phyloP scores from a whole-genome alignment of 2,113 vertebrate genomes.

The Cervus canadensis region DNA sequence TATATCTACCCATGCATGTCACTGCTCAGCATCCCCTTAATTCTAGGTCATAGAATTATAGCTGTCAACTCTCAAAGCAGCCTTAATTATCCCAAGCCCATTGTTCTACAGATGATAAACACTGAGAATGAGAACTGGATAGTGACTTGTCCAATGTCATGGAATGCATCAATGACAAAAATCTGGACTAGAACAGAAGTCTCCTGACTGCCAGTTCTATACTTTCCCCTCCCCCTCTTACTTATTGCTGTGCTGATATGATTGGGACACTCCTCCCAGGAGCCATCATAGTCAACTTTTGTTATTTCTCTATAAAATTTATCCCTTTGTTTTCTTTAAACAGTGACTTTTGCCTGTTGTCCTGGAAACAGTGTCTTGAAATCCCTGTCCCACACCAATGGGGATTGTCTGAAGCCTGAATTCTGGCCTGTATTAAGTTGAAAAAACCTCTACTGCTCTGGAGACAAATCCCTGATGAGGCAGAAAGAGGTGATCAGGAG shows the following conservation, averaged over 20 bases:
- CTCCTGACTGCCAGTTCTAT: background rate
- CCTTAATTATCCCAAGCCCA: background rate
- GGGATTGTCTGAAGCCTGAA: background rate
- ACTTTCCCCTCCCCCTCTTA: background rate
- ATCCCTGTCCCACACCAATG: background rate
- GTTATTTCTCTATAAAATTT: background rate
- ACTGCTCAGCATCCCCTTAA: background rate
- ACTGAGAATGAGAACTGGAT: background rate
- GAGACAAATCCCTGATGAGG: background rate
- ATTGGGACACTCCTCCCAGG: background rate
- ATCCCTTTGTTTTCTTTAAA: background rate
- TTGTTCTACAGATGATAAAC: background rate
- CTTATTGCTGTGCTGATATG: background rate
- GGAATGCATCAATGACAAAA: background rate
- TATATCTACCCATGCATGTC: background rate
- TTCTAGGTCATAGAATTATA: background rate
- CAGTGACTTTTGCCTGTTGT: conserved; percentile 10
- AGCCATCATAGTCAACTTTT: background rate
- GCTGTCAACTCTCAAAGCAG: background rate
- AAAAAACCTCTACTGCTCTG: background rate
- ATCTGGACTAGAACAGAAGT: background rate
- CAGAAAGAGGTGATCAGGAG: background rate
- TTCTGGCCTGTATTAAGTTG: background rate
- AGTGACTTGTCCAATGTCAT: background rate
- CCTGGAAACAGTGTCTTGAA: conserved; percentile 31